Conservation (phyloP, 2,888 invertebrate genomes). For the Xiphydria camelus region DNA sequence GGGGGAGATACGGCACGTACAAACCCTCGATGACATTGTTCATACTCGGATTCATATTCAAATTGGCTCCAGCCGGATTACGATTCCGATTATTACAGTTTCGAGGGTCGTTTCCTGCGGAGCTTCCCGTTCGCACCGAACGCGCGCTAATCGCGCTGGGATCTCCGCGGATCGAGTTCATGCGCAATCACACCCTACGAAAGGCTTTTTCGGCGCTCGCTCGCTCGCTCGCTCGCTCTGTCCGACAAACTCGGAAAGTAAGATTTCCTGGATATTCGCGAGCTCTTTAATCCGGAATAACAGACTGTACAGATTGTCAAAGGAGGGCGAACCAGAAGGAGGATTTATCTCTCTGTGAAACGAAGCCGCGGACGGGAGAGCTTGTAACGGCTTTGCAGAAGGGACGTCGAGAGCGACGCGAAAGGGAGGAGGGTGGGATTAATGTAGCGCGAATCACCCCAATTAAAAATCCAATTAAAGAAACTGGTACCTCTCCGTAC, state of each 20-base stretch:
- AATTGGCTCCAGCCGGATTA: slow-evolving; percentile 46
- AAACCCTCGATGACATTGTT: slow-evolving; percentile 54
- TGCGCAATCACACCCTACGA: no score
- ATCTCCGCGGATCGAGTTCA: no score
- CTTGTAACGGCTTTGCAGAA: slow-evolving; percentile 22
- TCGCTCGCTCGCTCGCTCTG: no score
- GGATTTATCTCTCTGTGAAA: not conserved
- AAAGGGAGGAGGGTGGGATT: slow-evolving; percentile 31
- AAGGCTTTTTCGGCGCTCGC: no score
- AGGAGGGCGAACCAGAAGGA: not conserved
- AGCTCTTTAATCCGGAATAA: no score
- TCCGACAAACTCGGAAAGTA: no score
- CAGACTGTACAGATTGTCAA: not conserved
- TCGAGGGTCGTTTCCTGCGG: slow-evolving; percentile 22
- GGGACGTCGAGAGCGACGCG: not conserved
- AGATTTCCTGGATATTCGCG: no score
- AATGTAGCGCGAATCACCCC: slow-evolving; percentile 51
- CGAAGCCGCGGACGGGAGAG: slow-evolving; percentile 1
- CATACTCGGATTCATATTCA: slow-evolving; percentile 57
- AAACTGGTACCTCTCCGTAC: slow-evolving; percentile 30
- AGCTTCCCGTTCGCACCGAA: no score
- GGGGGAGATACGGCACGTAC: slow-evolving; percentile 56
- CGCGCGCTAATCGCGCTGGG: no score
- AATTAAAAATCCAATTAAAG: slow-evolving; percentile 57
- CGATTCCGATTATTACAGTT: slow-evolving; percentile 53